Evolutionary conservation across 1,140 invertebrate genomes (phyloP).

Genomic region (Lineus longissimus): DNA sequence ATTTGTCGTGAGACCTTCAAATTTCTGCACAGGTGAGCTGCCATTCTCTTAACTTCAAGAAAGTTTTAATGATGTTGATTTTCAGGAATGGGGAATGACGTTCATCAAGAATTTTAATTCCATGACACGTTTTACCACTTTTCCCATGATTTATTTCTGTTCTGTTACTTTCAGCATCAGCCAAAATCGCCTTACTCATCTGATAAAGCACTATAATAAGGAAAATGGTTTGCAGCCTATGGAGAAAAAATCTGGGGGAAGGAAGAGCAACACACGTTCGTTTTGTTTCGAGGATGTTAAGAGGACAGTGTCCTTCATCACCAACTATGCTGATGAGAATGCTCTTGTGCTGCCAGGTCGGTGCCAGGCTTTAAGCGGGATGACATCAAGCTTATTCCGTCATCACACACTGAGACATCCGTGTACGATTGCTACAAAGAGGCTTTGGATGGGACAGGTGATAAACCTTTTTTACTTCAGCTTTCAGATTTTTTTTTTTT

Average conservation of each 20-base stretch:
- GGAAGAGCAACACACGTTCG: slow-evolving; percentile 4
- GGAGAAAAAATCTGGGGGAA: slow-evolving; percentile 10
- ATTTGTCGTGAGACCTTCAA: not conserved
- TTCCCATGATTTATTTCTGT: not conserved
- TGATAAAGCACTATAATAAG: slow-evolving; percentile 10
- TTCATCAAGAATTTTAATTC: not conserved
- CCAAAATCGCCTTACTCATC: slow-evolving; percentile 11
- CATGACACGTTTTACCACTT: not conserved
- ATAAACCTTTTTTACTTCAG: not conserved
- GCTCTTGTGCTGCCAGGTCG: slow-evolving; percentile 25
- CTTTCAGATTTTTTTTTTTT: not conserved
- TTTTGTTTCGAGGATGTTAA: slow-evolving; percentile 16
- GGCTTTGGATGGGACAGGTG: not conserved
- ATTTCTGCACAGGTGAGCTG: not conserved
- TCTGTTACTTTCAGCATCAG: slow-evolving; percentile 12
- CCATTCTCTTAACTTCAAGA: not conserved
- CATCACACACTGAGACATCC: slow-evolving; percentile 3
- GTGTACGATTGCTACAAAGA: not conserved
- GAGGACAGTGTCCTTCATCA: slow-evolving; percentile 18
- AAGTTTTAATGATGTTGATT: not conserved
- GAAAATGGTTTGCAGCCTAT: slow-evolving; percentile 11
- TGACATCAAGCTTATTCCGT: slow-evolving; percentile 22
- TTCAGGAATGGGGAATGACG: not conserved
- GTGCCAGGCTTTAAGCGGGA: slow-evolving; percentile 23
- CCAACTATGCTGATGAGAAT: slow-evolving; percentile 23